Evolutionary conservation across 2,888 invertebrate species (phyloP), one percentile per base, ranked within the genome.

Genomic region (Macropis europaea): DNA sequence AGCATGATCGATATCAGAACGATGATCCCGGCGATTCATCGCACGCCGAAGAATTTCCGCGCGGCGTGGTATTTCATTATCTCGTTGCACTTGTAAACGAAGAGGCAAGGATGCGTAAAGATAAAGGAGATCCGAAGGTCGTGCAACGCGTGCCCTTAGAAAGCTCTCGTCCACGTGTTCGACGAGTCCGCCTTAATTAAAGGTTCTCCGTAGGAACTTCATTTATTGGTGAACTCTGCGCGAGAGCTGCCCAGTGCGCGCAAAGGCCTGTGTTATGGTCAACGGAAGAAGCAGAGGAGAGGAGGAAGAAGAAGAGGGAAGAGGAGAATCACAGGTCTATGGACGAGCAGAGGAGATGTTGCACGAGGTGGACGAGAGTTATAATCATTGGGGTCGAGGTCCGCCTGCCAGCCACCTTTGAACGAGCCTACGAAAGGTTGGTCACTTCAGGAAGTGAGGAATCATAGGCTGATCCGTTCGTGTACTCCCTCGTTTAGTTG

Each of bases 341-440:
- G 19, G 40, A 11, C 19, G 30, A 53, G n/a, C 34, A 67, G 34
- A 17, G 34, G 28, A 40, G 57, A 42, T 38, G 50, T 40, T 54
- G 38, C 66, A 45, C 62, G 75, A 70, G 63, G 59, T 56, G 45
- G 53, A 82, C 76, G 77, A 84, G 85, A 87, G 81, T 87, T 87
- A 86, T 82, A 85, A 83, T 84, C 82, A 86, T 86, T 84, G 82
- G 81, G 84, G 82, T 87, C 83, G 79, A 79, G 81, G 79, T 64
- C 48, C 62, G 67, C 40, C 63, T 59, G 59, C 32, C 70, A 77
- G 48, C 72, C 54, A 71, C 71, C 63, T 71, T 50, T 60, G 54
- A 66, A 74, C 48, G 64, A 77, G 56, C 50, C 52, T 24, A 38
- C 57, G 61, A 70, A 54, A 67, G 60, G 70, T 62, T 73, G 70